Base-by-base conservation (phyloP, 2,113 vertebrate genomes). In the Cebus imitator region DNA sequence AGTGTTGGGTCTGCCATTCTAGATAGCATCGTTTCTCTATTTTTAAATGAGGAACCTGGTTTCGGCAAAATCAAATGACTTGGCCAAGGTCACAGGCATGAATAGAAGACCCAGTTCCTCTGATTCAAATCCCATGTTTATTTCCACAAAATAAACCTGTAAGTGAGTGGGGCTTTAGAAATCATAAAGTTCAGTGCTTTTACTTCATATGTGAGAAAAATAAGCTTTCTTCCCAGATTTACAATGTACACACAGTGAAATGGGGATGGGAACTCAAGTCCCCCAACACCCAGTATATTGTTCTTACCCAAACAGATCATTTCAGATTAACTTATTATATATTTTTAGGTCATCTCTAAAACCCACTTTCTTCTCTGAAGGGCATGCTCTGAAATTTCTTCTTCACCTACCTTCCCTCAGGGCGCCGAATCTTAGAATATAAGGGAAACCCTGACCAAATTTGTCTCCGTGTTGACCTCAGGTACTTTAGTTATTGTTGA, bases 141-240 rank as follows among this genome's bases (percentile, higher is more conserved):
- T 68, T 82, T 87, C 70, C 73, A 90, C 93, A 58, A 94, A 84
- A 32, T 64, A 48, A 85, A 85, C 87, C 43, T 90, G 14, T 18
- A 75, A 32, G 10, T 43, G 68, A 76, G 25, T 83, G 17, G 27
- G 20, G 32, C 37, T 84, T 78, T 50, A 64, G 40, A 55, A 23
- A 73, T 86, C 25, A 37, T 5, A 78, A 64, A 64, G 27, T 64
- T 93, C n/a, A 79, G 20, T 40, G 10, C 14, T 85, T 93, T 87
- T 83, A 95, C 27, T 57, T 97, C 90, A 55, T 32, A 72, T 17
- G n/a, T 78, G 23, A 85, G 40, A 70, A 94, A 66, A 96, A 88
- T 32, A 88, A 95, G 14, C 17, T 40, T 85, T 73, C 78, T 73
- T 11, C 18, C 37, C 66, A 93, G 90, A 48, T 17, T 70, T 91